phyloP scores from a whole-genome alignment of 2,797 vertebrate genomes.

The Gouania willdenowi region DNA sequence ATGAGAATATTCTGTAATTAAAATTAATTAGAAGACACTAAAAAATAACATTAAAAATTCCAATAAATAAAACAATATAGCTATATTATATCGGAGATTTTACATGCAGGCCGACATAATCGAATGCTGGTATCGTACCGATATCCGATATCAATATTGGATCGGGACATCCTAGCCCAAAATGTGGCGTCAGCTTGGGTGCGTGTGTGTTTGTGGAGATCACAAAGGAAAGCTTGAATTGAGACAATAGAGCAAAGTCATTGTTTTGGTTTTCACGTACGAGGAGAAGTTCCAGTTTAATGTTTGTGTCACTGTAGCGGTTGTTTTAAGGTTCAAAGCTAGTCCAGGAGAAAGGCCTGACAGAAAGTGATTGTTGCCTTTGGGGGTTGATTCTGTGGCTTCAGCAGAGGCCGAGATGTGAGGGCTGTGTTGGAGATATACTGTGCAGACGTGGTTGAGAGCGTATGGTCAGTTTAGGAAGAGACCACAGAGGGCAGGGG shows the following conservation, averaged over 20 bases:
- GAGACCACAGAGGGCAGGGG: slow-evolving; percentile 37
- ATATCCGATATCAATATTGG: too few species aligned
- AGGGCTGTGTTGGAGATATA: slow-evolving; percentile 59
- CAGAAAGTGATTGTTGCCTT: slow-evolving; percentile 58
- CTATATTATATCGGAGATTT: too few species aligned
- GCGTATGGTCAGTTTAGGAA: slow-evolving; percentile 57
- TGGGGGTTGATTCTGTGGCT: slow-evolving; percentile 30
- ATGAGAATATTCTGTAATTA: too few species aligned
- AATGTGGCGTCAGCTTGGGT: slow-evolving; percentile 46
- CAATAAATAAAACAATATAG: too few species aligned
- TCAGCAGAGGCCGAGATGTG: slow-evolving; percentile 33
- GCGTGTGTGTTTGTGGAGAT: slow-evolving; percentile 16
- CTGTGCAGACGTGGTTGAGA: slow-evolving; percentile 54
- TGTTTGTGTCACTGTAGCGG: slow-evolving; percentile 45
- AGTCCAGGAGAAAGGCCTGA: slow-evolving; percentile 54
- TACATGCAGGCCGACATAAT: too few species aligned
- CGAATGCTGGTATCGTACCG: too few species aligned
- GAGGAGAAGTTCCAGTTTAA: slow-evolving; percentile 32
- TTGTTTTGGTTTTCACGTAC: slow-evolving; percentile 33
- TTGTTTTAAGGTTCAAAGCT: slow-evolving; percentile 43
- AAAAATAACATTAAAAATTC: too few species aligned
- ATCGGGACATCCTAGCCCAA: too few species aligned
- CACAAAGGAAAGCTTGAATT: slow-evolving; percentile 21
- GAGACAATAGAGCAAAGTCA: slow-evolving; percentile 20
- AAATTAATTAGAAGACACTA: too few species aligned